Evolutionary conservation across 2,113 vertebrate species (phyloP), one percentile per base, ranked within the genome.

Genomic region (Semnornis frantzii): DNA sequence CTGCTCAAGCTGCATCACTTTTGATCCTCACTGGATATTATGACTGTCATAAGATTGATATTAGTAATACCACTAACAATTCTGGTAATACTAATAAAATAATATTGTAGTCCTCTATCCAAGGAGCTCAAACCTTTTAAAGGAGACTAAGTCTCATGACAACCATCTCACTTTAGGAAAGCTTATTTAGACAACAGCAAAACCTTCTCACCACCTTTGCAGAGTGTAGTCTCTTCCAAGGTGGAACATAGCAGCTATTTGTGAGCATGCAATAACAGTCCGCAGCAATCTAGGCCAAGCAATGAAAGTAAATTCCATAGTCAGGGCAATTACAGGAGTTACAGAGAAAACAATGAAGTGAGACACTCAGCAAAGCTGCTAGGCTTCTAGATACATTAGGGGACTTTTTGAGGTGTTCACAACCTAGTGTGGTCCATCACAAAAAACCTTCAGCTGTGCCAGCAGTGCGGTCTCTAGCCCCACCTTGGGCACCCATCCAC

Each of bases 241-340:
- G 82, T 81, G 62, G 87, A 95, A 74, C 76, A 92, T 30, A 85
- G 80, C 89, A 92, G 89, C 87, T 94, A 72, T 94, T 95, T 93
- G 39, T 71, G 73, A 93, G 31, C 44, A 76, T 44, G 55, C 46
- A 94, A 88, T 85, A 92, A 93, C 31, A 77, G 54, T 16, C 79
- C 58, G 42, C 72, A 65, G 76, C 65, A 87, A 88, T 92, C 82
- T 75, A 89, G 87, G 79, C 16, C 8, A 75, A 80, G 72, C 42
- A 91, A 83, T 91, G 82, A 90, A 92, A 92, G 65, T 33, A 87
- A 81, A 91, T 91, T 31, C 69, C 15, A 34, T 60, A 69, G 34
- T 80, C 48, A 80, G 48, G 33, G 33, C 31, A 87, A 81, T 91
- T 87, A 82, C 12, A 71, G 48, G 30, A 37, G 15, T 63, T 78